These are phyloP conservation scores for Thymelicus lineola DNA, from an alignment of 2,888 invertebrate species.

Conservation along the genomic window DNA sequence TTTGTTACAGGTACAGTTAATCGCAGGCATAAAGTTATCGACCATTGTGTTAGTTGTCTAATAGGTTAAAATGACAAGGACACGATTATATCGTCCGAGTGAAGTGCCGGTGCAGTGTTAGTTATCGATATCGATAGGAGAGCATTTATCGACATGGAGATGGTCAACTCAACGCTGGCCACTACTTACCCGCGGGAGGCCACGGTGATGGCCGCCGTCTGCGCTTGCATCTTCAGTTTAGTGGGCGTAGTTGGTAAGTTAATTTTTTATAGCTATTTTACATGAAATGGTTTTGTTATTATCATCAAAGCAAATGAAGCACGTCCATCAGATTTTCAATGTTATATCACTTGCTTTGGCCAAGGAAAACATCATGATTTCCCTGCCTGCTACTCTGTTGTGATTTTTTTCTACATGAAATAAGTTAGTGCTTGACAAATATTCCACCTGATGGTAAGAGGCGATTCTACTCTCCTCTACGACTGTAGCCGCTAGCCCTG, in stretches of 20 bases:
- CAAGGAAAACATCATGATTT: too few relatives aligned
- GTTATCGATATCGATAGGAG: constrained; percentile 45
- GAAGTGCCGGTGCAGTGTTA: constrained; percentile 54
- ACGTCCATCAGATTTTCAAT: too few relatives aligned
- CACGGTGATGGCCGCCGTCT: constrained; percentile 91
- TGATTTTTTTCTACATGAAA: too few relatives aligned
- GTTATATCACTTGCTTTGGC: too few relatives aligned
- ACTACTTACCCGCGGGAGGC: constrained; percentile 88
- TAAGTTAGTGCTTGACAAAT: too few relatives aligned
- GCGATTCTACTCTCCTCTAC: too few relatives aligned
- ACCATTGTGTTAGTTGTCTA: background rate
- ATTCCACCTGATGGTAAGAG: too few relatives aligned
- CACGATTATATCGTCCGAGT: constrained; percentile 46
- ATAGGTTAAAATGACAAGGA: constrained; percentile 29
- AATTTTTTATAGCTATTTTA: too few relatives aligned
- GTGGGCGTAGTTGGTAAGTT: constrained; percentile 91
- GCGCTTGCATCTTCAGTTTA: constrained; percentile 91
- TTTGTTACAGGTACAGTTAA: constrained; percentile 38
- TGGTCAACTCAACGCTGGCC: constrained; percentile 55
- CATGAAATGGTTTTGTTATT: too few relatives aligned
- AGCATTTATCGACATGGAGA: constrained; percentile 55
- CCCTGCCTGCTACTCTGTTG: too few relatives aligned
- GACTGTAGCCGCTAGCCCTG: too few relatives aligned
- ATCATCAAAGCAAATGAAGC: too few relatives aligned
- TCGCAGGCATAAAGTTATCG: background rate